A percentile compares a stretch with the other conserved stretches of the same genome.
Evolutionary conservation across 2,888 invertebrate species (phyloP).

Genomic region (Phortica okadai): DNA sequence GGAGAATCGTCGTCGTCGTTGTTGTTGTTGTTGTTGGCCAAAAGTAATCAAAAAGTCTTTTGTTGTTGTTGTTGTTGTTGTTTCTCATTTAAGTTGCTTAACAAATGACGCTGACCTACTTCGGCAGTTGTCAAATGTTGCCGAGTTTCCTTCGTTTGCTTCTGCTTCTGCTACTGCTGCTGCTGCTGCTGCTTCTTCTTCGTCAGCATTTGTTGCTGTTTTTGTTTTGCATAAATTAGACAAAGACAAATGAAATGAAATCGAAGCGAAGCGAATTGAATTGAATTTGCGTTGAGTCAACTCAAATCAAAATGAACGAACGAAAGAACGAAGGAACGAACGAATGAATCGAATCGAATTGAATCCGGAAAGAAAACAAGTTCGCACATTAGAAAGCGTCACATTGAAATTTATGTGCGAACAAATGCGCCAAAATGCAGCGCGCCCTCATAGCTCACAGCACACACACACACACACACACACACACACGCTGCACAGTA

Average conservation of each 20-base stretch:
- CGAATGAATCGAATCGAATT: background rate
- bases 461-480: too few relatives aligned
- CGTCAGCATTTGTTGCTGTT: background rate
- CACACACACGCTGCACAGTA: too few relatives aligned
- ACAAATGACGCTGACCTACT: constrained; percentile 33
- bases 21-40: background rate
- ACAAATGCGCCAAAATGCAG: background rate
- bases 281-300: too few relatives aligned
- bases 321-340: background rate
- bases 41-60: background rate
- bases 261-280: background rate
- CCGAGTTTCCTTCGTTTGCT: background rate
- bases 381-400: background rate
- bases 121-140: constrained; percentile 23
- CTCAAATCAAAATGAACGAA: too few relatives aligned
- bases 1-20: background rate
- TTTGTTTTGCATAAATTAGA: constrained; percentile 11
- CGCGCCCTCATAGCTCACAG: too few relatives aligned
- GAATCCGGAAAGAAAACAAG: too few relatives aligned
- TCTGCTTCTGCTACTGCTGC: background rate
- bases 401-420: background rate
- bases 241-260: background rate
- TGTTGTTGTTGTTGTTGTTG: background rate
- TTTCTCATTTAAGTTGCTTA: constrained; percentile 3
- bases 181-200: background rate